Evolutionary conservation across 2,797 vertebrate genomes (phyloP).

Genomic region (Phoebastria nigripes): DNA sequence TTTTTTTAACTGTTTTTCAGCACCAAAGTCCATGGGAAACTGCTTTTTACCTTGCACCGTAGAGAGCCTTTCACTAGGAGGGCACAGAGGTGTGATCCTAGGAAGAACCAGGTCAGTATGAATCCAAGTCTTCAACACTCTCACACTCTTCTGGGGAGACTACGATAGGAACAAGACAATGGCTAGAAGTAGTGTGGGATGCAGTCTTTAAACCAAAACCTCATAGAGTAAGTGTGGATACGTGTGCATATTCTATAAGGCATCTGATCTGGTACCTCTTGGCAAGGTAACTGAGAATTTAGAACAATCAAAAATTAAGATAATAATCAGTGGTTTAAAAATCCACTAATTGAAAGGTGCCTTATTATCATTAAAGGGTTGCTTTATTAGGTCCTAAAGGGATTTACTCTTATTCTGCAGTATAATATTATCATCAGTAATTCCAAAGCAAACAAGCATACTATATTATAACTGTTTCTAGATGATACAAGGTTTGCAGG

Average conservation of each 20-base stretch:
- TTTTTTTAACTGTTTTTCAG: neutral
- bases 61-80: neutral
- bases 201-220: neutral
- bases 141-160: neutral
- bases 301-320: neutral
- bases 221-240: neutral
- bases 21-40: neutral
- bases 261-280: neutral
- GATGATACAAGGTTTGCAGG: neutral
- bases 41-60: neutral
- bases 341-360: neutral
- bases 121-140: neutral
- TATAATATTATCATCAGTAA: neutral
- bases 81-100: neutral
- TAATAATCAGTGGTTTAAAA: neutral
- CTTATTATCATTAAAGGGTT: neutral
- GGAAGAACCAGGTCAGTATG: neutral
- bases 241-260: accelerated
- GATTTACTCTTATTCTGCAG: neutral
- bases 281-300: neutral
- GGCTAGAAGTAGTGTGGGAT: neutral
- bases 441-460: neutral
- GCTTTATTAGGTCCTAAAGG: neutral
- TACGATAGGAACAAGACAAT: neutral
- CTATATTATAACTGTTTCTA: neutral